Percentiles rank a stretch among this genome's conserved stretches.
These are phyloP conservation scores for Lepidurus packardi DNA, from an alignment of 1,140 invertebrate species.

Conservation along the genomic window DNA sequence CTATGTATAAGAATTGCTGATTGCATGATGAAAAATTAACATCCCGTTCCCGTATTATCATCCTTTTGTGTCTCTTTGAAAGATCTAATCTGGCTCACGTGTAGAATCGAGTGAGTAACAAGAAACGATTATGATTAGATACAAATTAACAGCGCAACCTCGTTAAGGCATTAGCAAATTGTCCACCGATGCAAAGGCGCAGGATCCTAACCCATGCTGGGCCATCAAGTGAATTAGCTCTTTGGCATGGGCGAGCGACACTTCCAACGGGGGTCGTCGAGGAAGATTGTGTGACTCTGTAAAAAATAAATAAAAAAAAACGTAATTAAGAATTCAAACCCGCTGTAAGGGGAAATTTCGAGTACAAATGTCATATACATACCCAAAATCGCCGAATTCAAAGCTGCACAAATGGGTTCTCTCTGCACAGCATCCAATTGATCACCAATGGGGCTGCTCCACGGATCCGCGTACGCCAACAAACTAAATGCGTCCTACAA, in stretches of 20 bases:
- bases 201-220: constrained; percentile 78
- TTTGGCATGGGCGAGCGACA: constrained; percentile 79
- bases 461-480: constrained; percentile 94
- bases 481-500: constrained; percentile 93
- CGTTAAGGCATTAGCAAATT: constrained; percentile 32
- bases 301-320: too few species aligned
- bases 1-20: not conserved
- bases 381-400: constrained; percentile 96
- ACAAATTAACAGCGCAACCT: constrained; percentile 22
- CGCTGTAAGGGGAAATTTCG: not conserved
- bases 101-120: constrained; percentile 19
- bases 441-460: constrained; percentile 91
- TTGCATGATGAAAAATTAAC: not conserved
- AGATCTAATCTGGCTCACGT: not conserved
- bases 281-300: constrained; percentile 83
- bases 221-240: constrained; percentile 85
- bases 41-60: not conserved
- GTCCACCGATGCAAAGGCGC: constrained; percentile 81
- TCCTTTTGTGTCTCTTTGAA: not conserved
- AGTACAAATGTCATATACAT: constrained; percentile 33
- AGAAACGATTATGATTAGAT: constrained; percentile 1
- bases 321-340: not conserved
- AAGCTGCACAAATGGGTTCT: constrained; percentile 86
- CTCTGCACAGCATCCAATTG: constrained; percentile 86
- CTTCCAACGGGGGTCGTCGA: constrained; percentile 81